phyloP scores from a whole-genome alignment of 2,888 invertebrate genomes.

The Bombylius major region DNA sequence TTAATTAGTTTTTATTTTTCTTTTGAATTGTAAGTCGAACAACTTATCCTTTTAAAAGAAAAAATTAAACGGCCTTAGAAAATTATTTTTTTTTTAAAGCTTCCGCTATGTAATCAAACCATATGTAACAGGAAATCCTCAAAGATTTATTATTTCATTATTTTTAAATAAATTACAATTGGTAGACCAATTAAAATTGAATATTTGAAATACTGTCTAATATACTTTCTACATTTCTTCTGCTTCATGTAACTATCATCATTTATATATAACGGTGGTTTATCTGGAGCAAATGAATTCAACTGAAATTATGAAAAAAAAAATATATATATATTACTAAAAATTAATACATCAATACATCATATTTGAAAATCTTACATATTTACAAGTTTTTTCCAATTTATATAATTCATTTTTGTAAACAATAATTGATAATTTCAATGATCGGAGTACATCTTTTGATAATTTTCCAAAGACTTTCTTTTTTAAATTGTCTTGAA shows the following conservation, averaged over 20 bases:
- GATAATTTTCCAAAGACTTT: conserved; percentile 21
- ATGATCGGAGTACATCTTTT: conserved; percentile 14
- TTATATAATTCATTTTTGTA: conserved; percentile 24
- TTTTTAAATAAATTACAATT: conserved; percentile 27
- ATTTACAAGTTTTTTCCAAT: conserved; percentile 26
- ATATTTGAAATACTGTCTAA: conserved; percentile 27
- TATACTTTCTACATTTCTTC: conserved; percentile 24
- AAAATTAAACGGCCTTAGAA: too few relatives aligned
- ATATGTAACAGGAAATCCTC: not conserved
- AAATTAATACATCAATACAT: not conserved
- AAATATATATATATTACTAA: not conserved
- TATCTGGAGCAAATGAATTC: conserved; percentile 27
- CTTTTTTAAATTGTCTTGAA: conserved; percentile 19
- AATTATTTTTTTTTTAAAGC: too few relatives aligned
- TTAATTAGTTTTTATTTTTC: too few relatives aligned
- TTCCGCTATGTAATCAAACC: too few relatives aligned
- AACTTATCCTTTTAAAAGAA: too few relatives aligned
- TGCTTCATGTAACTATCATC: conserved; percentile 24
- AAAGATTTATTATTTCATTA: not conserved
- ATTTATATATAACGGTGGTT: conserved; percentile 29
- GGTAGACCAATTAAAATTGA: conserved; percentile 29
- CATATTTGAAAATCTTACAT: conserved; percentile 21
- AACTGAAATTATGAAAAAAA: conserved; percentile 19
- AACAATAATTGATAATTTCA: conserved; percentile 19
- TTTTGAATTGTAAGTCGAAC: too few relatives aligned